phyloP scores from a whole-genome alignment of 2,888 invertebrate genomes.

The Pyrochroa serraticornis region DNA sequence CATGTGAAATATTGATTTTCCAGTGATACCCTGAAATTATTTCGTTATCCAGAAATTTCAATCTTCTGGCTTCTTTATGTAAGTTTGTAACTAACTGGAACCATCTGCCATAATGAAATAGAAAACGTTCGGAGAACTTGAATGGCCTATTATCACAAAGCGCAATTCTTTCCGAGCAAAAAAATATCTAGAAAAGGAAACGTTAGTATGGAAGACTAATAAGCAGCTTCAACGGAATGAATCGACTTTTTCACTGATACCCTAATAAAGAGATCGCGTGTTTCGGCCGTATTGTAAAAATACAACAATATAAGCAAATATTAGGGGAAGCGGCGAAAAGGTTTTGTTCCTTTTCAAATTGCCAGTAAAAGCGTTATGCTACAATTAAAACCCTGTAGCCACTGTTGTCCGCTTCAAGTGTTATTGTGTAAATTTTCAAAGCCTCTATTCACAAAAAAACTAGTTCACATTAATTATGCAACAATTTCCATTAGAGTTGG shows the following conservation, averaged over 20 bases:
- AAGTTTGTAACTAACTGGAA: conserved; percentile 4
- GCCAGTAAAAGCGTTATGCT: conserved; percentile 11
- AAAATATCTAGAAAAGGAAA: conserved; percentile 12
- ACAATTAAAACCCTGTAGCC: background rate
- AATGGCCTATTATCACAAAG: conserved; percentile 14
- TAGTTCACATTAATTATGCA: too few species aligned
- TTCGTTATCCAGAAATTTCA: conserved; percentile 14
- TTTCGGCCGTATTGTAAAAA: conserved; percentile 11
- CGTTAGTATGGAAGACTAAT: conserved; percentile 8
- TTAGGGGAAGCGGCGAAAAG: conserved; percentile 4
- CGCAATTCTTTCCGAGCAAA: conserved; percentile 10
- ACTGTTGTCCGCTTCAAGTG: too few species aligned
- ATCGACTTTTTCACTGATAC: conserved; percentile 16
- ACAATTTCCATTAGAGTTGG: too few species aligned
- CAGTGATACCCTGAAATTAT: background rate
- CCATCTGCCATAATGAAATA: conserved; percentile 16
- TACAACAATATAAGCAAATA: conserved; percentile 16
- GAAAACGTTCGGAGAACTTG: conserved; percentile 11
- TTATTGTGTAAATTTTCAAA: too few species aligned
- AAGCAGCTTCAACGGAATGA: conserved; percentile 2
- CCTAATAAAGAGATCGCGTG: conserved; percentile 23
- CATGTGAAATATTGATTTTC: conserved; percentile 6
- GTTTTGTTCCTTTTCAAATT: conserved; percentile 8
- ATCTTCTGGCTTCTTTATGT: conserved; percentile 9
- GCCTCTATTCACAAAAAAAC: too few species aligned